Evolutionary conservation across 2,113 vertebrate genomes (phyloP), one percentile per base, ranked within the genome.

Genomic region (Salvelinus sp.): DNA sequence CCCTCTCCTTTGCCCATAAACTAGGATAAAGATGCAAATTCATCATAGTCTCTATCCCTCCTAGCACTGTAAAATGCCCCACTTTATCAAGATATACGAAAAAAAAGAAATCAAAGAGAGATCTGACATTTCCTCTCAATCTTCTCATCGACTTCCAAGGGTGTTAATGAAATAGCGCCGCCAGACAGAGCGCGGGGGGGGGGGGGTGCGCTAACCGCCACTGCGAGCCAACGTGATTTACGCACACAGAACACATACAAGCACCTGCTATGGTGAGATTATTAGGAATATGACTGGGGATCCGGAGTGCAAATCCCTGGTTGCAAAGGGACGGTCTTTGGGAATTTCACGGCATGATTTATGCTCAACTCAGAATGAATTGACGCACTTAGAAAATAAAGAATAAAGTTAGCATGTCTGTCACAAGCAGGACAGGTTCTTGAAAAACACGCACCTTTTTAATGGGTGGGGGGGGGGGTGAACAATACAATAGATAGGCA

Each of bases 211-310:
- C 80, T 80, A 14, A 54, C 73, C 87, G 88, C 84, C 83, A 93
- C 91, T 54, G 50, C 16, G 50, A 92, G 87, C 87, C 90, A 76
- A 70, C 4, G 83, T 88, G 84, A 88, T 89, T 91, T 91, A 90
- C 85, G 85, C 88, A 86, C 85, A 89, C 83, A 79, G 7, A 85
- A 89, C 90, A 89, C 86, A 92, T 88, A 73, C 91, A 91, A 86
- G 91, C 91, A 90, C 88, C 88, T 88, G 93, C 91, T 85, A 77
- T 87, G 88, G 76, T 76, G 82, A 91, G 91, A 92, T 92, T 90
- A 92, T 91, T 78, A 92, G 88, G 87, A 93, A 91, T 92, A 89
- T 72, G 89, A 69, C 50, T 23, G 22, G 27, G 67, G 82, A 91
- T 88, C 82, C 80, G 86, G 74, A 76, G 87, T 89, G 87, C 86